These are phyloP conservation scores for Phataginus tetradactyla DNA, from an alignment of 2,797 vertebrate species.

Conservation along the genomic window DNA sequence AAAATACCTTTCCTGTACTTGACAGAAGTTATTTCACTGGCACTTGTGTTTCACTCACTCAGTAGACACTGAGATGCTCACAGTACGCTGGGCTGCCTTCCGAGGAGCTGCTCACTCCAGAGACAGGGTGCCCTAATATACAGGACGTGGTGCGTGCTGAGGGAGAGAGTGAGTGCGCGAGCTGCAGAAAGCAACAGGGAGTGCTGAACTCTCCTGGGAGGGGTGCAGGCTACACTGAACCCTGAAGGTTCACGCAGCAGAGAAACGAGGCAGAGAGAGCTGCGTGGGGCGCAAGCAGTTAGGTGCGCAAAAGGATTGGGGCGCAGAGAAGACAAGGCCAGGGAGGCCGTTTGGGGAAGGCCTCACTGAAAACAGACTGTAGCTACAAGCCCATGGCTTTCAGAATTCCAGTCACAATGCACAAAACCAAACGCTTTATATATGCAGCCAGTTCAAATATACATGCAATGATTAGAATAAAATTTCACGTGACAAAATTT, in stretches of 20 bases:
- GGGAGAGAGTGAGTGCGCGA: neutral
- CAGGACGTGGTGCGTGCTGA: neutral
- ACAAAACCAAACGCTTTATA: neutral
- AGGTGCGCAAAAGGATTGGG: no score
- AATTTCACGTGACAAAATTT: neutral
- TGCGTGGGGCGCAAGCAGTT: neutral
- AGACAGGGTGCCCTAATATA: neutral
- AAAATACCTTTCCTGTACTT: neutral
- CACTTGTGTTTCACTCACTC: neutral
- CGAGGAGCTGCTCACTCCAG: neutral
- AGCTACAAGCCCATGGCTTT: neutral
- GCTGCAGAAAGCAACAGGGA: neutral
- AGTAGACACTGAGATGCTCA: neutral
- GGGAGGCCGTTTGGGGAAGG: no score
- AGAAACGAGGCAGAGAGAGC: neutral
- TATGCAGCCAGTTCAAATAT: neutral
- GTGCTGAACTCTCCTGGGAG: neutral
- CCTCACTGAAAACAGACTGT: rapidly evolving
- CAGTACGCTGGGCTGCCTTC: neutral
- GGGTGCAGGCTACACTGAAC: neutral
- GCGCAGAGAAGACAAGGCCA: no score
- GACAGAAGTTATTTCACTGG: neutral
- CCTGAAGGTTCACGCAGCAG: neutral
- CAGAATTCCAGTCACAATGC: neutral
- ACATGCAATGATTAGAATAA: neutral